A percentile compares a stretch with the other conserved stretches of the same genome.
Evolutionary conservation across 2,888 invertebrate species (phyloP).

Genomic region (Drosophila neonasuta): DNA sequence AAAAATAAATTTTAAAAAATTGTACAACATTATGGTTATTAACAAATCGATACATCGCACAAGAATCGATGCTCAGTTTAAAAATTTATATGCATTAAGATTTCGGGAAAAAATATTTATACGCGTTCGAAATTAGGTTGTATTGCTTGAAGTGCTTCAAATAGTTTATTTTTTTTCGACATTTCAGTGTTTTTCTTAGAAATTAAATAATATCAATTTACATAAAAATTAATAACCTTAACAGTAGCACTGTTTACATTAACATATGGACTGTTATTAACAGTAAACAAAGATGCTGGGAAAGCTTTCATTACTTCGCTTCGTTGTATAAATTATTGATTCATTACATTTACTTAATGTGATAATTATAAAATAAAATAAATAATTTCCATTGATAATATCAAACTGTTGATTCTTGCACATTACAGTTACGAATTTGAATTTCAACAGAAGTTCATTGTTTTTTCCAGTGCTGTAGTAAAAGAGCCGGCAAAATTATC

Average conservation of each 20-base stretch:
- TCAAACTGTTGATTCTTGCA: background rate
- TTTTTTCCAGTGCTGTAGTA: slow-evolving; percentile 2
- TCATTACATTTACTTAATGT: background rate
- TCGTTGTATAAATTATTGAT: background rate
- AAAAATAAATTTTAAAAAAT: no score
- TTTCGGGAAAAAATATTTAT: background rate
- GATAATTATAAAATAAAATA: background rate
- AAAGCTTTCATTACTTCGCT: slow-evolving; percentile 5
- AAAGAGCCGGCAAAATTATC: slow-evolving; percentile 31
- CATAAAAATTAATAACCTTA: background rate
- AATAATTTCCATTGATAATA: background rate
- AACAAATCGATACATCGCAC: background rate
- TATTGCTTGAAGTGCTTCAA: background rate
- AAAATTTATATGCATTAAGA: background rate
- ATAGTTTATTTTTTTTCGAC: background rate
- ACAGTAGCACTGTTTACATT: background rate
- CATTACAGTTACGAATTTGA: slow-evolving; percentile 1
- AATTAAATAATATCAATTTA: background rate
- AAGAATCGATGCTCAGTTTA: background rate
- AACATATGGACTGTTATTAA: slow-evolving; percentile 11
- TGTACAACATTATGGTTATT: background rate
- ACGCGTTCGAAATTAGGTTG: background rate
- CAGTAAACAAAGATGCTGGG: background rate
- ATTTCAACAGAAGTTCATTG: slow-evolving; percentile 9
- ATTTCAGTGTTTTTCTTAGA: background rate